Percentiles rank a stretch among this genome's conserved stretches.
Evolutionary conservation across 1,140 invertebrate species (phyloP).

Genomic region (Campoletis sonorensis): DNA sequence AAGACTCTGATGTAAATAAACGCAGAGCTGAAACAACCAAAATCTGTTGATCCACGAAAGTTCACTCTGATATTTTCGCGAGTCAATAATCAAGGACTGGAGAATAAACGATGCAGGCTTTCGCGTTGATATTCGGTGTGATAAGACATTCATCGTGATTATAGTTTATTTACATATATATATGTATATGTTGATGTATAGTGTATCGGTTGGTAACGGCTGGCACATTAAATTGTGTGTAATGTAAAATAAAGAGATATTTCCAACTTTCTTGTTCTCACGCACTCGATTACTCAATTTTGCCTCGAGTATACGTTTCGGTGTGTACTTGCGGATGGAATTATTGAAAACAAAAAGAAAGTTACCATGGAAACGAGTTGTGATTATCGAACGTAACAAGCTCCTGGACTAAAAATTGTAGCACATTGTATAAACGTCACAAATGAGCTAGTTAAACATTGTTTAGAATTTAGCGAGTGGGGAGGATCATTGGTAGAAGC

Average conservation of each 20-base stretch:
- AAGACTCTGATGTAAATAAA: not conserved
- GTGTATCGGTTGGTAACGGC: not conserved
- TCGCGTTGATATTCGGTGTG: constrained; percentile 22
- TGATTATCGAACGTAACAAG: constrained; percentile 6
- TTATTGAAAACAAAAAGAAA: not conserved
- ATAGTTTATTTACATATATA: constrained; percentile 53
- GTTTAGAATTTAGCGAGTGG: not conserved
- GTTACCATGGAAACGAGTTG: not conserved
- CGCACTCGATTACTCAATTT: not conserved
- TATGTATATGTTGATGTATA: not conserved
- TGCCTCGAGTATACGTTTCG: not conserved
- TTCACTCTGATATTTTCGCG: not conserved
- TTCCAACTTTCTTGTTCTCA: constrained; percentile 57
- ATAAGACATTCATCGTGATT: constrained; percentile 60
- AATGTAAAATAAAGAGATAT: constrained; percentile 66
- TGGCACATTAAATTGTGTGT: constrained; percentile 55
- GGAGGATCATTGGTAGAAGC: too few relatives aligned
- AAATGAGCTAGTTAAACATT: not conserved
- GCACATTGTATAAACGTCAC: not conserved
- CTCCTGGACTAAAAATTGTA: not conserved
- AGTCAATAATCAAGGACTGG: not conserved
- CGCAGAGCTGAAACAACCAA: not conserved
- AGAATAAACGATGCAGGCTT: constrained; percentile 15
- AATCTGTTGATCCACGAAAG: not conserved
- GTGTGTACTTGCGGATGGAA: not conserved